Percentiles rank a stretch among this genome's conserved stretches.
Evolutionary conservation across 2,888 invertebrate species (phyloP).

Genomic region (Parapristionchus giblindavisi): DNA sequence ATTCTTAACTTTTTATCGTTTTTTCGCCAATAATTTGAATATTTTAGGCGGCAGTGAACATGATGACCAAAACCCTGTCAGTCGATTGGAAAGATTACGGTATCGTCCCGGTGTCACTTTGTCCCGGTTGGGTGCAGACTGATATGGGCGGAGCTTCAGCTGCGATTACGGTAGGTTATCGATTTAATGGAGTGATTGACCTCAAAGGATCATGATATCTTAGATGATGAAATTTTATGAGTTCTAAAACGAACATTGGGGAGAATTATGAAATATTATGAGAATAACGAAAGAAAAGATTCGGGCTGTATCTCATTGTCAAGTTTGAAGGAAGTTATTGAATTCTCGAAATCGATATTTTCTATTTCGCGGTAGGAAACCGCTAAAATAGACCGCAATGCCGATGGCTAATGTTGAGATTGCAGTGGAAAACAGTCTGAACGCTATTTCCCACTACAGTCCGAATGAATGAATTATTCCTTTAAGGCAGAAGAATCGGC

Average conservation of each 20-base stretch:
- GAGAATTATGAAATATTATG: neutral
- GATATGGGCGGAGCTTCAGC: constrained; percentile 13
- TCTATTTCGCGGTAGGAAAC: too few relatives aligned
- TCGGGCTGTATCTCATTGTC: neutral
- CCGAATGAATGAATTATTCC: too few relatives aligned
- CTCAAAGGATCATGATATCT: too few relatives aligned
- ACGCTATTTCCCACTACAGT: neutral
- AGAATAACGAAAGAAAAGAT: neutral
- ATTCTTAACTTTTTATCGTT: too few relatives aligned
- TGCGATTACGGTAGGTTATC: neutral
- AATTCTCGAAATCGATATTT: too few relatives aligned
- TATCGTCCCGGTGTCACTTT: neutral
- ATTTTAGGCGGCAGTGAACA: constrained; percentile 21
- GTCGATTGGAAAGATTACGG: constrained; percentile 10
- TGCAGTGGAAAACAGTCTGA: neutral
- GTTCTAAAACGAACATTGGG: neutral
- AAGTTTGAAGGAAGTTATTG: too few relatives aligned
- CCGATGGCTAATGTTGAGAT: neutral
- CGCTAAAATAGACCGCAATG: too few relatives aligned
- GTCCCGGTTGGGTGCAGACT: constrained; percentile 26
- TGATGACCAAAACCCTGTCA: constrained; percentile 11
- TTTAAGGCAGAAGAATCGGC: constrained; percentile 23
- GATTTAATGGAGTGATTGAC: too few relatives aligned
- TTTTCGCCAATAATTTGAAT: too few relatives aligned
- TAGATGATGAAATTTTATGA: too few relatives aligned